A percentile compares a stretch with the other conserved stretches of the same genome.
phyloP scores from a whole-genome alignment of 1,140 invertebrate species.

The Drosophila pectinifera region DNA sequence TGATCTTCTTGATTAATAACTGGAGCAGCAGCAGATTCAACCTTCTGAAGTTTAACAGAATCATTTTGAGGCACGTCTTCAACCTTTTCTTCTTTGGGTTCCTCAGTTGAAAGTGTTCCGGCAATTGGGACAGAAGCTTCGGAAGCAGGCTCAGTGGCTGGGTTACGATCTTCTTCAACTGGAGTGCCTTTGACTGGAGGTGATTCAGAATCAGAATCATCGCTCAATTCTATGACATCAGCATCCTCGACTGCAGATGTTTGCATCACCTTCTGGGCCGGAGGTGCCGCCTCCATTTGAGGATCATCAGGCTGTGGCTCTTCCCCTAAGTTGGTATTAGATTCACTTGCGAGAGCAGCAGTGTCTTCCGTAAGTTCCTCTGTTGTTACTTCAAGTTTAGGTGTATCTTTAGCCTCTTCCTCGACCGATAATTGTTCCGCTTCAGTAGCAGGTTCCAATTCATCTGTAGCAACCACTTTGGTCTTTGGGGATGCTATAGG shows the following conservation, averaged over 20 bases:
- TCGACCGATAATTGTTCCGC: not conserved
- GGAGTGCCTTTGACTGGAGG: too few relatives aligned
- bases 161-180: not conserved
- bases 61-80: not conserved
- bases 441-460: not conserved
- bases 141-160: not conserved
- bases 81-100: not conserved
- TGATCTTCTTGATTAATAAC: too few relatives aligned
- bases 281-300: not conserved
- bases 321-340: not conserved
- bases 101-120: not conserved
- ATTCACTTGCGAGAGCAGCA: not conserved
- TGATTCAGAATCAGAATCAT: not conserved
- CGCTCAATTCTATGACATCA: not conserved
- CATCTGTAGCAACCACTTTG: not conserved
- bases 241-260: not conserved
- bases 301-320: not conserved
- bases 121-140: not conserved
- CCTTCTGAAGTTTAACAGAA: not conserved
- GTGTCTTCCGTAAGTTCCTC: not conserved
- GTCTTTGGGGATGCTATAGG: not conserved
- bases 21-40: not conserved
- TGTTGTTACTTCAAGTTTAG: too few relatives aligned
- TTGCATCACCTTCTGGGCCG: not conserved
- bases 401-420: not conserved